Base-by-base conservation (phyloP, 2,888 invertebrate genomes). In the Nemapogon koenigi region DNA sequence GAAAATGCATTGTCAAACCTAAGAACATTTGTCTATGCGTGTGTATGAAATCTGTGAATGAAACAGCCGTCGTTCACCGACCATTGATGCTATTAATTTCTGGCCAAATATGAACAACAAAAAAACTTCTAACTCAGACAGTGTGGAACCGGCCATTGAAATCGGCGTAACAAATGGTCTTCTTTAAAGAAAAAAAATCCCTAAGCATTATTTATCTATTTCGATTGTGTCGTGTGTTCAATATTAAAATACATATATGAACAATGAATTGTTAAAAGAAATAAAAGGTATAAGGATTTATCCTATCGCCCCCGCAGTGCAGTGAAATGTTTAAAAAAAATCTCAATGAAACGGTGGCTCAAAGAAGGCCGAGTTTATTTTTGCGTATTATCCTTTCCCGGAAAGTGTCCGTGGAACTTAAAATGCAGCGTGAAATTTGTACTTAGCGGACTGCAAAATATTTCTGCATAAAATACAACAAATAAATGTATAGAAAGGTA, bases 211-310 rank as follows among this genome's bases (percentile, higher is more conserved):
- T 73, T 73, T 72, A 72, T 73, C 66, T 66, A 63, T 59, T 57
- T 59, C 57, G 55, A 64, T 65, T 62, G 57, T 58, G 62, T 65
- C 70, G 62, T 67, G 60, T 65, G 55, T 51, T 47, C 49, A 54
- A 62, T 69, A 72, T 76, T 73, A 73, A 71, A 75, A 72, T 73
- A 73, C 70, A 70, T 71, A 73, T 59, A 60, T 58, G 58, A 59
- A 75, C 71, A 75, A 70, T 67, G 62, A 62, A 61, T 71, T 73
- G 71, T 71, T 62, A 58, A 58, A 58, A 63, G 63, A 59, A 53
- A 58, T 57, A 62, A 58, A 61, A 55, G 52, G 43, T 51, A 53
- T 57, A 57, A 57, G 57, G 57, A 65, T 65, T 62, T 66, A 67
- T 65, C 62, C 58, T 51, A 50, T 51, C 54, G 57, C 56, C 62